phyloP scores from a whole-genome alignment of 2,888 invertebrate genomes.

The Xanthostigma xanthostigma region DNA sequence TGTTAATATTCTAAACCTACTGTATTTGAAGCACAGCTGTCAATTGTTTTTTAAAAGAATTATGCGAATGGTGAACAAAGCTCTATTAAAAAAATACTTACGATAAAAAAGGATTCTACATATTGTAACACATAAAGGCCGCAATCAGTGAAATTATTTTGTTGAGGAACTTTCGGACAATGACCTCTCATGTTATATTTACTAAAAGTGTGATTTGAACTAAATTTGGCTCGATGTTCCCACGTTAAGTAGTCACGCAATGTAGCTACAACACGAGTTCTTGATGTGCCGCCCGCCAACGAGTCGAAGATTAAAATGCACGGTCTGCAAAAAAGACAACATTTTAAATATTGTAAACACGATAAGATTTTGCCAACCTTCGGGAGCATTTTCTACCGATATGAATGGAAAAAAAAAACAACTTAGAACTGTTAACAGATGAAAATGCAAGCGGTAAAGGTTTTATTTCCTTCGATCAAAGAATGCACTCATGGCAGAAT shows the following conservation, averaged over 20 bases:
- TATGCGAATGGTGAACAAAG: too few species aligned
- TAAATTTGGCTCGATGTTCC: slow-evolving; percentile 64
- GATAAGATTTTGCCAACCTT: too few species aligned
- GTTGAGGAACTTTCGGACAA: slow-evolving; percentile 89
- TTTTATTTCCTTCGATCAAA: too few species aligned
- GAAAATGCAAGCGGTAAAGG: too few species aligned
- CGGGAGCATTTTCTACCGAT: slow-evolving; percentile 24
- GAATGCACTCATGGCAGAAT: too few species aligned
- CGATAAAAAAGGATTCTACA: slow-evolving; percentile 89
- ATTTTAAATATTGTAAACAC: background rate
- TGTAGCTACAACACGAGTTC: slow-evolving; percentile 75
- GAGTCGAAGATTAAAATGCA: slow-evolving; percentile 95
- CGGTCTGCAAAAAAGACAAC: slow-evolving; percentile 45
- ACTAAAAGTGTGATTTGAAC: slow-evolving; percentile 48
- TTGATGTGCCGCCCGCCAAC: slow-evolving; percentile 59
- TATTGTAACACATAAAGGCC: slow-evolving; percentile 91
- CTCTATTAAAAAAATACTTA: slow-evolving; percentile 22
- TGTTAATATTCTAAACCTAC: too few species aligned
- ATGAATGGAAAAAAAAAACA: too few species aligned
- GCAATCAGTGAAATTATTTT: slow-evolving; percentile 93
- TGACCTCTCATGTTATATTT: slow-evolving; percentile 76
- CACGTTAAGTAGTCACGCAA: slow-evolving; percentile 82
- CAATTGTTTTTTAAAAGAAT: too few species aligned
- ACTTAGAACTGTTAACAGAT: slow-evolving; percentile 31
- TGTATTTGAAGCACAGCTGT: too few species aligned